Evolutionary conservation across 2,888 invertebrate species (phyloP), one percentile per base, ranked within the genome.

Genomic region (Drosophila neotestacea): DNA sequence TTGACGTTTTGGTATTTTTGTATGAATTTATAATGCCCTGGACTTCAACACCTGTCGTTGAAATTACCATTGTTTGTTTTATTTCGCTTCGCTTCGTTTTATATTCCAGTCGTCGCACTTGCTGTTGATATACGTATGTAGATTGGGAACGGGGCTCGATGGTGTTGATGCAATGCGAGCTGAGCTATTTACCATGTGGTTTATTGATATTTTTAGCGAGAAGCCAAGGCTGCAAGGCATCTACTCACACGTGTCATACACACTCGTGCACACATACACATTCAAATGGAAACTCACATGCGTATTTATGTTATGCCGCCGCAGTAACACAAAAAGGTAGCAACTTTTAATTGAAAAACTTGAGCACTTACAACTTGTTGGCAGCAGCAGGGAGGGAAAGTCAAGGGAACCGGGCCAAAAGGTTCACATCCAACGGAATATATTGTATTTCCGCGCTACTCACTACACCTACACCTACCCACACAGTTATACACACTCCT

Each of bases 331-430:
- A 85, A 85, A 87, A 85, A 85, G 88, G 79, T 84, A 83, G 83
- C 83, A 85, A 85, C 84, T 85, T 85, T 88, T 88, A 86, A 86
- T 86, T 86, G 85, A 86, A 86, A 86, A 86, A 86, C 85, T 85
- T 85, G 86, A 78, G 88, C 84, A 86, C 88, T 85, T 85, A 82
- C 85, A 85, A 85, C 80, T 87, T 84, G 84, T 77, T 47, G 61
- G 51, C 69, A 63, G 62, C 52, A 56, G 36, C 55, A 22, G 22
- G 22, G 27, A 13, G 64, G 41, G 22, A 65, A 69, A 70, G 48
- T 61, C 54, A 72, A 7, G 22, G 47, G 44, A 34, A 42, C 9
- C 27, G 51, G 13, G 47, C 41, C 16, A 59, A 51, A 73, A 62
- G 71, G 75, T 46, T 75, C 56, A 48, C 54, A 73, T 48, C 50